Base-by-base conservation (phyloP, 2,888 invertebrate species). In the Caenorhabditis afra region DNA sequence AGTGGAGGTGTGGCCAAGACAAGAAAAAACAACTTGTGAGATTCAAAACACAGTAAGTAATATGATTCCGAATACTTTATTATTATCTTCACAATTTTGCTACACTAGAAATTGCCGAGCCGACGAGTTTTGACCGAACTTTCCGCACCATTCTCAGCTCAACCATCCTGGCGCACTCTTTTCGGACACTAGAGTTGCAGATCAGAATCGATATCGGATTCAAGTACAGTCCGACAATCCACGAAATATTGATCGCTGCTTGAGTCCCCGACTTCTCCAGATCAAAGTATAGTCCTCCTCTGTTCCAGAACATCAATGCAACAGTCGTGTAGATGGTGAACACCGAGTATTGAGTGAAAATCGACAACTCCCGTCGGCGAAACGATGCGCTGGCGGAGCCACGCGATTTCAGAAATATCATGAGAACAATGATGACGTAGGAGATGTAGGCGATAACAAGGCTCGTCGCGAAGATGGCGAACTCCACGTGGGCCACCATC, bases 301-400 rank as follows among this genome's bases (percentile, higher is more conserved):
- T 1, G 16, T 55, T 37, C 55, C 55, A 55, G 35, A 55, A 55
- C 2, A 18, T 20, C 16, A 55, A 4, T 10, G 18, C 4, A 11
- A n/a, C 10, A 1, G 68, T 61, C 23, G 44, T 50, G 37, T 70
- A 70, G 18, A 44, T 22, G 20, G 61, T 61, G 3, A 61, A 35
- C 20, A 70, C 52, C n/a, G 68, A 53, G 14, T 52, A 70, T 53
- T 70, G 68, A 8, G 22, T 8, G 0, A 61, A 22, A 45, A 59
- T 61, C 14, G 53, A 52, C 4, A 61, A 41, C 50, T 70, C 68
- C 18, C 37, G 39, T n/a, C n/a, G n/a, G n/a, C n/a, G n/a, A n/a
- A n/a, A n/a, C n/a, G n/a, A n/a, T n/a, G 7, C 4, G n/a, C n/a
- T n/a, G n/a, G n/a, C n/a, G n/a, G n/a, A 5, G 29, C 29, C 29